Evolutionary conservation across 2,888 invertebrate genomes (phyloP).

Genomic region (Tetranychus truncatus): DNA sequence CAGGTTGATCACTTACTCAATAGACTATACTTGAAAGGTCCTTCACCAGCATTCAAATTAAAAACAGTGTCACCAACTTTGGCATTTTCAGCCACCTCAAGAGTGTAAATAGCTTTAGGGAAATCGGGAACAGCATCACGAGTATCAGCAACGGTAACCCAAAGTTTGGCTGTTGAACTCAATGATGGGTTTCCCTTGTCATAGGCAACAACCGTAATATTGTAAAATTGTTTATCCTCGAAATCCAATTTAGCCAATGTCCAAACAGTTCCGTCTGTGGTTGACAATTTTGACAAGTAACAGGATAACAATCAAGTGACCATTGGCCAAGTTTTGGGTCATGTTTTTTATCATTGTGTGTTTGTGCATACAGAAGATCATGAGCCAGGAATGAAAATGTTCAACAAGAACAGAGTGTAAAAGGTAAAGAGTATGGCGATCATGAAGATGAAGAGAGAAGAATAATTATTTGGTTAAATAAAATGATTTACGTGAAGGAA

Average conservation of each 20-base stretch:
- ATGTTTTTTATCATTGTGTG: not conserved
- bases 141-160: slow-evolving; percentile 31
- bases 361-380: not conserved
- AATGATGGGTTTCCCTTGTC: slow-evolving; percentile 66
- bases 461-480: not conserved
- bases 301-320: no score
- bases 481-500: not conserved
- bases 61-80: slow-evolving; percentile 28
- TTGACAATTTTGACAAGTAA: not conserved
- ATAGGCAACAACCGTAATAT: slow-evolving; percentile 60
- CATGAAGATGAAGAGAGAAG: not conserved
- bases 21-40: slow-evolving; percentile 29
- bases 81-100: slow-evolving; percentile 29
- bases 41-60: slow-evolving; percentile 29
- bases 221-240: slow-evolving; percentile 47
- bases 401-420: not conserved
- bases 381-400: not conserved
- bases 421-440: not conserved
- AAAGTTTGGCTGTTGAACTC: slow-evolving; percentile 48
- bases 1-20: slow-evolving; percentile 25
- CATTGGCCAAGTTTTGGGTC: not conserved
- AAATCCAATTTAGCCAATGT: slow-evolving; percentile 53
- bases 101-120: slow-evolving; percentile 28
- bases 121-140: slow-evolving; percentile 30
- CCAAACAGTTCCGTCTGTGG: slow-evolving; percentile 51